Conservation (phyloP, 2,888 invertebrate species). For the Philereme transversata region DNA sequence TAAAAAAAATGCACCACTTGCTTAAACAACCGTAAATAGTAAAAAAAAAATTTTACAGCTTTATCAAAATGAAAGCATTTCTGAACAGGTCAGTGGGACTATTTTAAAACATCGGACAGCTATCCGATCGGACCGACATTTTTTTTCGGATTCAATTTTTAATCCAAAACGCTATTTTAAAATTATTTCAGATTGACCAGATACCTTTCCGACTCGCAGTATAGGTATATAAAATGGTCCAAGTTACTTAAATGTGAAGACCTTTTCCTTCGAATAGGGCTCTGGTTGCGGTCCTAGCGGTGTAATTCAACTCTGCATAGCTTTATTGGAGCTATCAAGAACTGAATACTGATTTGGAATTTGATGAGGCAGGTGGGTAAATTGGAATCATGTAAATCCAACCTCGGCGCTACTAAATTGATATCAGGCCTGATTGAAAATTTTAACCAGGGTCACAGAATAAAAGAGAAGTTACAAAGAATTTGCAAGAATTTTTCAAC, state of each 20-base stretch:
- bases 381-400: conserved; percentile 33
- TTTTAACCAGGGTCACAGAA: conserved; percentile 11
- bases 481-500: background rate
- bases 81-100: no score
- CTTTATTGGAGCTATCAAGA: conserved; percentile 33
- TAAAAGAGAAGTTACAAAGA: background rate
- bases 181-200: no score
- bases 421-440: conserved; percentile 27
- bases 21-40: no score
- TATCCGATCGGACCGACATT: no score
- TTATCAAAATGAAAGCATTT: no score
- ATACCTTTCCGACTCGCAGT: no score
- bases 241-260: background rate
- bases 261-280: conserved; percentile 14
- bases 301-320: conserved; percentile 27
- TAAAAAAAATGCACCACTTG: no score
- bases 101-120: no score
- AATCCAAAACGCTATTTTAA: no score
- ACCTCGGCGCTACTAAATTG: conserved; percentile 25
- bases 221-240: no score
- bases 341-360: conserved; percentile 32
- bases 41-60: no score
- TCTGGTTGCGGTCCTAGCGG: conserved; percentile 18
- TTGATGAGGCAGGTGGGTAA: conserved; percentile 35
- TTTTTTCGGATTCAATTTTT: no score